Evolutionary conservation across 2,888 invertebrate genomes (phyloP).

Genomic region (Drosophila putrida): DNA sequence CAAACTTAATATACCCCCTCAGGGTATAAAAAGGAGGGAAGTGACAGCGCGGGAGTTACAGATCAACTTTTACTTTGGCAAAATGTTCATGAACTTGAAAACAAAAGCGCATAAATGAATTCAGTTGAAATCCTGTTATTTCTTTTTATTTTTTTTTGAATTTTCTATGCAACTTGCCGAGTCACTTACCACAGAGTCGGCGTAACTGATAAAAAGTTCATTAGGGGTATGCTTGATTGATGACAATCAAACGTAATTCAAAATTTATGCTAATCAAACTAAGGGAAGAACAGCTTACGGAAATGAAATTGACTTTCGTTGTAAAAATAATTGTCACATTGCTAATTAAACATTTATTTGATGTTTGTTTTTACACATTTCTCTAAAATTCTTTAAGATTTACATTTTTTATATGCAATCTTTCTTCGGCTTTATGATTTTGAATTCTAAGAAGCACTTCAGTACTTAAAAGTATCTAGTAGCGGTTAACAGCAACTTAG

Average conservation of each 20-base stretch:
- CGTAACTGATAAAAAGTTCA: conserved; percentile 1
- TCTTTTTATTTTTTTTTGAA: background rate
- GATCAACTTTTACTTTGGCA: conserved; percentile 72
- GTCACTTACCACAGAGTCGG: background rate
- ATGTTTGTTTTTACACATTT: background rate
- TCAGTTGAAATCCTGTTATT: conserved; percentile 2
- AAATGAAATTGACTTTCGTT: conserved; percentile 1
- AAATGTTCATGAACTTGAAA: conserved; percentile 69
- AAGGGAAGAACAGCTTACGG: too few species aligned
- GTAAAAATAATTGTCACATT: conserved; percentile 7
- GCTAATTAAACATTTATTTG: conserved; percentile 3
- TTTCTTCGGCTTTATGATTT: too few species aligned
- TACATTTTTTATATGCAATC: background rate
- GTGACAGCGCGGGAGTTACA: conserved; percentile 32
- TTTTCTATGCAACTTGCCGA: background rate
- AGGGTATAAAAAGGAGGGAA: conserved; percentile 1
- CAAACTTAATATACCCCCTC: too few species aligned
- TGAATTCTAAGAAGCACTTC: too few species aligned
- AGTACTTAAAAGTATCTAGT: background rate
- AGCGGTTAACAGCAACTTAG: background rate
- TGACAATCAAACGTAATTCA: conserved; percentile 4
- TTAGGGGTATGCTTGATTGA: conserved; percentile 1
- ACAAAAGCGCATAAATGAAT: background rate
- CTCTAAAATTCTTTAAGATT: background rate
- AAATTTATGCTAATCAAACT: conserved; percentile 15